Evolutionary conservation across 2,888 invertebrate genomes (phyloP).

Genomic region (Oscheius onirici): DNA sequence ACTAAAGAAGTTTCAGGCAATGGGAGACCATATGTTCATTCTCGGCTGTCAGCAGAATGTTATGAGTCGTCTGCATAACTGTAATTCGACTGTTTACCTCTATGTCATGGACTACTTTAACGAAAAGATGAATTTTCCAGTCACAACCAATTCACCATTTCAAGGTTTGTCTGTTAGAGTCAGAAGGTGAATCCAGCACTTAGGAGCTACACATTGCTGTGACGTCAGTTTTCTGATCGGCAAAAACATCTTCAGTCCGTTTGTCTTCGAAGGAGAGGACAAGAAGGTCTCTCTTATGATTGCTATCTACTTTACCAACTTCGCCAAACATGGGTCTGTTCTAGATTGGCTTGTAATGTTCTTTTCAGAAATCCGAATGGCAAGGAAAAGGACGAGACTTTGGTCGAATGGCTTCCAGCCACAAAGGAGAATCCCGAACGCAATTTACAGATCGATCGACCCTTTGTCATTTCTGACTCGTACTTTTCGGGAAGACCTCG

Average conservation of each 20-base stretch:
- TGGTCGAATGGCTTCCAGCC: constrained; percentile 5
- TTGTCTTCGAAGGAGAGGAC: constrained; percentile 25
- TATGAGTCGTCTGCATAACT: neutral
- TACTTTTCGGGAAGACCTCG: constrained; percentile 8
- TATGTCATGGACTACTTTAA: constrained; percentile 34
- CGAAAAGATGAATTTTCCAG: constrained; percentile 24
- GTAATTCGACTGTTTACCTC: constrained; percentile 18
- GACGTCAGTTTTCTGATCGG: constrained; percentile 65
- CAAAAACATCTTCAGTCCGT: constrained; percentile 52
- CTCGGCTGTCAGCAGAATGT: constrained; percentile 21
- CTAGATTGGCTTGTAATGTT: neutral
- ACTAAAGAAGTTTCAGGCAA: constrained; percentile 4
- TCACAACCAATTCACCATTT: constrained; percentile 11
- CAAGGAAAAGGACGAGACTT: neutral
- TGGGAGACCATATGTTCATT: constrained; percentile 11
- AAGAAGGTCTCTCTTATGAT: constrained; percentile 8
- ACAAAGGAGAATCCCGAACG: constrained; percentile 8
- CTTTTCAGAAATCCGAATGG: constrained; percentile 14
- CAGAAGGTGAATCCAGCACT: constrained; percentile 58
- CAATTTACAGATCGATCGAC: neutral
- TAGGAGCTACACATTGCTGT: constrained; percentile 64
- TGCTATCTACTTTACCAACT: constrained; percentile 23
- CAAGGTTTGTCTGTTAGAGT: constrained; percentile 36
- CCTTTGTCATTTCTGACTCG: neutral
- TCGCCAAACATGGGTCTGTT: constrained; percentile 31